phyloP scores from a whole-genome alignment of 2,888 invertebrate species.

The Lumbricus terrestris region DNA sequence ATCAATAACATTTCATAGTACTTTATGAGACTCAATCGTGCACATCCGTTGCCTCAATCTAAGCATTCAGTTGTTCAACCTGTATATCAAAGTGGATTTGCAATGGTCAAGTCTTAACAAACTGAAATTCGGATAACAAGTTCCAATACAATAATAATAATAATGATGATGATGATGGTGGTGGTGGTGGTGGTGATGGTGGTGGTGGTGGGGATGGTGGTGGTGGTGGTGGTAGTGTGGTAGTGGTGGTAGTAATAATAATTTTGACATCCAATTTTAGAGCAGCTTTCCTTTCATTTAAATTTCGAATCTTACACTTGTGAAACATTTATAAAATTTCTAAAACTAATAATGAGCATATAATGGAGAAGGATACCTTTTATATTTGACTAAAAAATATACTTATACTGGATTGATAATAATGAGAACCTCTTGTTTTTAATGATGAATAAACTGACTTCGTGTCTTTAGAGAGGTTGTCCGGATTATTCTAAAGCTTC shows the following conservation, averaged over 20 bases:
- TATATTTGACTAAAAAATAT: not conserved
- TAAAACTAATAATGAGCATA: not conserved
- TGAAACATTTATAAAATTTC: not conserved
- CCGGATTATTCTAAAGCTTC: not conserved
- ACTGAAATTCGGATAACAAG: not conserved
- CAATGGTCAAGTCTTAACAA: not conserved
- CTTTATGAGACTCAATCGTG: too few species aligned
- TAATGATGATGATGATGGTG: too few species aligned
- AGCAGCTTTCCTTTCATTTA: too few species aligned
- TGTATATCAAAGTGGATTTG: not conserved
- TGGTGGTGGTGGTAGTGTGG: too few species aligned
- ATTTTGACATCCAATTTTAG: too few species aligned
- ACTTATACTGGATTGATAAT: not conserved
- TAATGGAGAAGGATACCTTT: not conserved
- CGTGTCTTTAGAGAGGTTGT: constrained; percentile 10
- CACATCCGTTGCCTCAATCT: too few species aligned
- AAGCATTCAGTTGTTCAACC: not conserved
- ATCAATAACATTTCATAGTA: too few species aligned
- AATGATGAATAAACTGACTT: not conserved
- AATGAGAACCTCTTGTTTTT: not conserved
- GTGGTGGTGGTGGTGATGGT: too few species aligned
- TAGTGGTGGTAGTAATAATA: too few species aligned
- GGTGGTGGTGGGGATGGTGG: too few species aligned
- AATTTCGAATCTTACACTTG: too few species aligned
- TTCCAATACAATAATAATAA: too few species aligned